phyloP scores from a whole-genome alignment of 2,797 vertebrate species.

The Diglossa cyanea region DNA sequence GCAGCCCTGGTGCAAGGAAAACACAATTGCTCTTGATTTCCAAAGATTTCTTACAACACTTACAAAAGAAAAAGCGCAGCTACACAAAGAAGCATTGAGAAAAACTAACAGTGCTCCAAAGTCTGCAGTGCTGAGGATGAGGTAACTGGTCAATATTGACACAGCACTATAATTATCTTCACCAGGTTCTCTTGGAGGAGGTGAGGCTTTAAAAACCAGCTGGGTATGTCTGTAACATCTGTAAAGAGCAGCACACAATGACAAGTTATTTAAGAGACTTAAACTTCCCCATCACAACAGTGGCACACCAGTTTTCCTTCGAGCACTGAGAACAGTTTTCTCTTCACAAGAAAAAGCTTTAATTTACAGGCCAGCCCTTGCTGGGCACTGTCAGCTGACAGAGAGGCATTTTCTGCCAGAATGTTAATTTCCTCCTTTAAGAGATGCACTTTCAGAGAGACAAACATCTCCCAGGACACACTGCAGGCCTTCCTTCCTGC shows the following conservation, averaged over 20 bases:
- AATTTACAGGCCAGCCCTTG: constrained; percentile 22
- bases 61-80: background rate
- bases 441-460: constrained; percentile 15
- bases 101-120: constrained; percentile 11
- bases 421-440: constrained; percentile 26
- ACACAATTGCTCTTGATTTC: background rate
- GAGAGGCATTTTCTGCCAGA: background rate
- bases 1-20: background rate
- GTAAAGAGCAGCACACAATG: background rate
- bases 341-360: constrained; percentile 21
- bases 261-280: background rate
- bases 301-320: background rate
- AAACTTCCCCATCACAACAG: background rate
- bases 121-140: background rate
- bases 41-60: background rate
- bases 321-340: background rate
- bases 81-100: constrained; percentile 30
- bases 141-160: constrained; percentile 38
- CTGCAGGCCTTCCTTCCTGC: constrained; percentile 5
- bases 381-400: background rate
- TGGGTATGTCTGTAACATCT: constrained; percentile 7
- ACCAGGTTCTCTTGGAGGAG: constrained; percentile 29
- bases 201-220: constrained; percentile 18
- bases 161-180: background rate
- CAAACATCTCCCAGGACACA: constrained; percentile 37